These are phyloP conservation scores for Drosophila guanche DNA, from an alignment of 1,140 invertebrate species.

Conservation along the genomic window DNA sequence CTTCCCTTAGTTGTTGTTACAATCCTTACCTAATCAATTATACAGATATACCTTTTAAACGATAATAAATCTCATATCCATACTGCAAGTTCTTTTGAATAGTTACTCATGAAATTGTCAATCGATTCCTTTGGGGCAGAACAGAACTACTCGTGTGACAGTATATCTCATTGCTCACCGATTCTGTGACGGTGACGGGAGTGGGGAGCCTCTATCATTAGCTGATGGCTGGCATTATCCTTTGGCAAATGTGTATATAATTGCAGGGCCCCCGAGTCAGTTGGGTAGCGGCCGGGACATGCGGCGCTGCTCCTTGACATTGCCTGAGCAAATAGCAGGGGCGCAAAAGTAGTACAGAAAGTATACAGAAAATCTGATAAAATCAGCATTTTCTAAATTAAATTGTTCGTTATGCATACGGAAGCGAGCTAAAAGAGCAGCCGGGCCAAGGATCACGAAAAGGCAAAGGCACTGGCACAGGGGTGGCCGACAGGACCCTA, in stretches of 20 bases:
- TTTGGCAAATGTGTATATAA: constrained; percentile 82
- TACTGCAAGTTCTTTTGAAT: not conserved
- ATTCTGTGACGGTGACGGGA: too few species aligned
- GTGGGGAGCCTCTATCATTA: constrained; percentile 58
- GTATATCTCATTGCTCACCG: too few species aligned
- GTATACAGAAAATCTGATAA: constrained; percentile 79
- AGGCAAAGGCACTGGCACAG: constrained; percentile 26
- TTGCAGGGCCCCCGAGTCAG: constrained; percentile 61
- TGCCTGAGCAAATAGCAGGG: constrained; percentile 67
- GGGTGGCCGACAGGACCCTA: constrained; percentile 26
- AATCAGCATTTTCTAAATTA: constrained; percentile 83
- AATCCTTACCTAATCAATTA: too few species aligned
- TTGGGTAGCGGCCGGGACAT: constrained; percentile 22
- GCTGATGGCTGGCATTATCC: constrained; percentile 64
- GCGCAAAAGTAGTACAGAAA: constrained; percentile 32
- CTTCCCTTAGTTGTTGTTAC: too few species aligned
- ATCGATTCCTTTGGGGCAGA: constrained; percentile 21
- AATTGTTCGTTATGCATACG: constrained; percentile 82
- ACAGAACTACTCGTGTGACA: constrained; percentile 16
- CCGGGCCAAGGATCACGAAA: not conserved
- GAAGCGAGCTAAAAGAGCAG: constrained; percentile 6
- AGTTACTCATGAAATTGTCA: constrained; percentile 21
- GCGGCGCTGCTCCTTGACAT: constrained; percentile 62
- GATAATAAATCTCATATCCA: constrained; percentile 10
- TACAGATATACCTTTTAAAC: too few species aligned